These are phyloP conservation scores for Cheirogaleus medius DNA, from an alignment of 2,113 vertebrate species.

Conservation along the genomic window DNA sequence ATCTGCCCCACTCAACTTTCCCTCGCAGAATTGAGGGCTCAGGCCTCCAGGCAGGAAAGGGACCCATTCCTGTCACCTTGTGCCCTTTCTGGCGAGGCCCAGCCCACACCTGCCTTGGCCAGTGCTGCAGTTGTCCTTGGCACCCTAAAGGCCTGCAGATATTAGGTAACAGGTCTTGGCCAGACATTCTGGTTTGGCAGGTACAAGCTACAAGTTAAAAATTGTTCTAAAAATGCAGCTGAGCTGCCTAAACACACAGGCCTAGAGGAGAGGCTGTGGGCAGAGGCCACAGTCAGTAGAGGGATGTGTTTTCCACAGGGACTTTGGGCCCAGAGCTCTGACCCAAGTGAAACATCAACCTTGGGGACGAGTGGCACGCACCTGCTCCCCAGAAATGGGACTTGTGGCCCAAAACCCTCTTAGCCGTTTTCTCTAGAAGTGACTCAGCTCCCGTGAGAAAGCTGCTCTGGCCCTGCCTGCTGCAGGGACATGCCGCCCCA, in stretches of 20 bases:
- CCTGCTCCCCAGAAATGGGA: not conserved
- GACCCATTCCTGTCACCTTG: not conserved
- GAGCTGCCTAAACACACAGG: conserved; percentile 40
- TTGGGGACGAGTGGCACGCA: not conserved
- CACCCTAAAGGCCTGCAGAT: not conserved
- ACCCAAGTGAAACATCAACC: not conserved
- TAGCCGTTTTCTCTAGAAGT: not conserved
- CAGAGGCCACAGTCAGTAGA: not conserved
- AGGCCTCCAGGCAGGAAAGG: not conserved
- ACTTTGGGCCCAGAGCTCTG: not conserved
- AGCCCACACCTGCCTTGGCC: not conserved
- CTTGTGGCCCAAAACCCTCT: not conserved
- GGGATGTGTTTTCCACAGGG: not conserved
- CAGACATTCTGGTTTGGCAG: conserved; percentile 63
- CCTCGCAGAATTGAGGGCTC: not conserved
- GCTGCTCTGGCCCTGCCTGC: not conserved
- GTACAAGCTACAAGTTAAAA: conserved; percentile 54
- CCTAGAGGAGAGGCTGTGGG: not conserved
- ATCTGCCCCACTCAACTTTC: not conserved
- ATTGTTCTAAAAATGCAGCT: conserved; percentile 45
- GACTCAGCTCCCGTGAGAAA: rapidly evolving
- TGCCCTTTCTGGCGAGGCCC: not conserved
- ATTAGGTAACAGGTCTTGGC: conserved; percentile 57
- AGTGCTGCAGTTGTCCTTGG: not conserved
- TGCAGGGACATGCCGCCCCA: not conserved